Evolutionary conservation across 2,888 invertebrate genomes (phyloP).

Genomic region (Synergus gifuensis): DNA sequence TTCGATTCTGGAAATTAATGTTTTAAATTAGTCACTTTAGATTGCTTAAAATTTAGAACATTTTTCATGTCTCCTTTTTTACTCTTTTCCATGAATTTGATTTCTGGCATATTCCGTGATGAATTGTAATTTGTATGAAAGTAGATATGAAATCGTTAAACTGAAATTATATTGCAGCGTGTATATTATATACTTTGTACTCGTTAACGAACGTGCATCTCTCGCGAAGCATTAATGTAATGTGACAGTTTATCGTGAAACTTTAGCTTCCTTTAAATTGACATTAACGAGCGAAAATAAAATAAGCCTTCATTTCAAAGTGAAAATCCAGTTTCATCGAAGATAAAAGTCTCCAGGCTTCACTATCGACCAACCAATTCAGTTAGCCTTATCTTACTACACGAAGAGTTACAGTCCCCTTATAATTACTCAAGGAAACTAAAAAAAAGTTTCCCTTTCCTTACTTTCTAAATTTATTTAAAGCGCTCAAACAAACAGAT

Average conservation of each 20-base stretch:
- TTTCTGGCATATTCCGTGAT: no score
- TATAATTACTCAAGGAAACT: slow-evolving; percentile 5
- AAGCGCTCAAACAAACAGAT: background rate
- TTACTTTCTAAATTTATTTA: slow-evolving; percentile 32
- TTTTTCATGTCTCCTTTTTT: no score
- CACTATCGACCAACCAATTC: slow-evolving; percentile 14
- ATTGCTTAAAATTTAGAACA: no score
- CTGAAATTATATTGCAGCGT: background rate
- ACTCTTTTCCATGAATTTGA: no score
- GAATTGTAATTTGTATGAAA: no score
- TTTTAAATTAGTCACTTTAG: no score
- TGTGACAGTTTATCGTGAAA: slow-evolving; percentile 20
- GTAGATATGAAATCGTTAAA: no score
- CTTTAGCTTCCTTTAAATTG: slow-evolving; percentile 23
- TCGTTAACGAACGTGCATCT: slow-evolving; percentile 6
- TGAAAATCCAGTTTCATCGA: slow-evolving; percentile 37
- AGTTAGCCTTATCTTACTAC: slow-evolving; percentile 34
- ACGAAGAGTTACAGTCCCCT: slow-evolving; percentile 10
- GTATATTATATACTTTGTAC: background rate
- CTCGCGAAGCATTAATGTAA: background rate
- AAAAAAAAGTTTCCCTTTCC: background rate
- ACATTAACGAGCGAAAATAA: slow-evolving; percentile 35
- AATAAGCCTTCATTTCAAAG: slow-evolving; percentile 22
- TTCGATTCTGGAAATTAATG: no score
- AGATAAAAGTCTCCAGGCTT: slow-evolving; percentile 24